A percentile compares a stretch with the other conserved stretches of the same genome.
phyloP scores from a whole-genome alignment of 1,140 invertebrate species.

The Polypedilum vanderplanki region DNA sequence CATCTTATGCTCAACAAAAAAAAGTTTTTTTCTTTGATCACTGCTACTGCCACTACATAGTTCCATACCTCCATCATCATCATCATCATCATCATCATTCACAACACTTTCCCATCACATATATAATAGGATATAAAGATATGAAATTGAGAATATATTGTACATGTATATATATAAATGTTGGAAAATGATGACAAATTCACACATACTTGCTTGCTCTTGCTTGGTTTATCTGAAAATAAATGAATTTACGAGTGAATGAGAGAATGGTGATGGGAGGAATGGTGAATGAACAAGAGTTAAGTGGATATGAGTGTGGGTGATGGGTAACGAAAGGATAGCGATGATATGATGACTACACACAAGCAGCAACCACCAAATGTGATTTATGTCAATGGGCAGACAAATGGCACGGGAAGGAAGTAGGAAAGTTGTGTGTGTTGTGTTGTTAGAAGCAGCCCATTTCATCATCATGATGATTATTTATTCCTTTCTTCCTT shows the following conservation, averaged over 20 bases:
- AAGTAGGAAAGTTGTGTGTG: too few species aligned
- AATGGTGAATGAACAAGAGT: too few species aligned
- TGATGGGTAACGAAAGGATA: background rate
- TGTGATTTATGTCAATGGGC: background rate
- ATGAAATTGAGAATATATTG: background rate
- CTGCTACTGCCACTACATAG: background rate
- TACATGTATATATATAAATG: background rate
- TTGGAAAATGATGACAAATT: background rate
- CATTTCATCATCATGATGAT: slow-evolving; percentile 7
- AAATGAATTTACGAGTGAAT: background rate
- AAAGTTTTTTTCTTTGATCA: background rate
- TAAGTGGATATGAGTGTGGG: background rate
- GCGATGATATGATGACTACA: background rate
- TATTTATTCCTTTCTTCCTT: background rate
- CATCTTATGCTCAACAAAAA: too few species aligned
- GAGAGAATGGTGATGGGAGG: background rate
- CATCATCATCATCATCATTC: too few species aligned
- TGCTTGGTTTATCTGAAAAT: too few species aligned
- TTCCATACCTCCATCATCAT: background rate
- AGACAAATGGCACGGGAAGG: background rate
- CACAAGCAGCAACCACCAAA: background rate
- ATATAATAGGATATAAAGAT: background rate
- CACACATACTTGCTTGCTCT: too few species aligned
- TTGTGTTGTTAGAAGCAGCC: too few species aligned
- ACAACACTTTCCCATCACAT: background rate